A percentile compares a stretch with the other conserved stretches of the same genome.
Evolutionary conservation across 2,113 vertebrate genomes (phyloP).

Genomic region (Tachysurus vachellii): DNA sequence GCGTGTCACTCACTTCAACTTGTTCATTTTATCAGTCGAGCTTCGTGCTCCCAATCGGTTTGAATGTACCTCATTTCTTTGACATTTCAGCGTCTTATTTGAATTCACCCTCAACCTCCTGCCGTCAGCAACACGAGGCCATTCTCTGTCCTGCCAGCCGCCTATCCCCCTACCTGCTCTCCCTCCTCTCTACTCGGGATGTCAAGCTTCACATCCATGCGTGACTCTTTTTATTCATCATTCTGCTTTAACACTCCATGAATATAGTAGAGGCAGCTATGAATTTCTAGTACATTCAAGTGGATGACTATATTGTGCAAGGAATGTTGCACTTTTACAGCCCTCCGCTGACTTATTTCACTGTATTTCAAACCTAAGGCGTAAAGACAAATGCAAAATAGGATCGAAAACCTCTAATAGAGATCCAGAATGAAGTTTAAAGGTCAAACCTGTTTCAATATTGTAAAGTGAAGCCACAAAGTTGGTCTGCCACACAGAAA

Average conservation of each 20-base stretch:
- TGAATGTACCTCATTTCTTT: constrained; percentile 44
- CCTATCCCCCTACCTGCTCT: constrained; percentile 45
- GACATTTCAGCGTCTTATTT: constrained; percentile 50
- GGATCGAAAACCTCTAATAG: not conserved
- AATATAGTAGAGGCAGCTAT: constrained; percentile 20
- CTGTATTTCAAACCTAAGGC: not conserved
- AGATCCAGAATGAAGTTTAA: constrained; percentile 12
- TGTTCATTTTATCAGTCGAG: constrained; percentile 45
- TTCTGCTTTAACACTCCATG: constrained; percentile 31
- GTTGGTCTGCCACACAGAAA: constrained; percentile 33
- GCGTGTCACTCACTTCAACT: constrained; percentile 55
- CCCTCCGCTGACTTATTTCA: not conserved
- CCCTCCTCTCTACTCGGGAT: constrained; percentile 43
- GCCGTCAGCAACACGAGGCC: constrained; percentile 50
- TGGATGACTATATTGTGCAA: not conserved
- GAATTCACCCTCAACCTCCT: constrained; percentile 48
- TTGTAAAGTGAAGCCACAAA: not conserved
- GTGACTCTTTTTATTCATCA: constrained; percentile 46
- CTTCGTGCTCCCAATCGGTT: constrained; percentile 19
- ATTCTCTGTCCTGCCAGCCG: constrained; percentile 42
- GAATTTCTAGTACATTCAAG: constrained; percentile 3
- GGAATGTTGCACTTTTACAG: not conserved
- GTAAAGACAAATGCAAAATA: not conserved
- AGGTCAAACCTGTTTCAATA: constrained; percentile 4
- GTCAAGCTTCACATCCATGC: constrained; percentile 38